Percentiles rank a stretch among this genome's conserved stretches.
These are phyloP conservation scores for Seriola aureovittata DNA, from an alignment of 2,113 vertebrate genomes.

Conservation along the genomic window DNA sequence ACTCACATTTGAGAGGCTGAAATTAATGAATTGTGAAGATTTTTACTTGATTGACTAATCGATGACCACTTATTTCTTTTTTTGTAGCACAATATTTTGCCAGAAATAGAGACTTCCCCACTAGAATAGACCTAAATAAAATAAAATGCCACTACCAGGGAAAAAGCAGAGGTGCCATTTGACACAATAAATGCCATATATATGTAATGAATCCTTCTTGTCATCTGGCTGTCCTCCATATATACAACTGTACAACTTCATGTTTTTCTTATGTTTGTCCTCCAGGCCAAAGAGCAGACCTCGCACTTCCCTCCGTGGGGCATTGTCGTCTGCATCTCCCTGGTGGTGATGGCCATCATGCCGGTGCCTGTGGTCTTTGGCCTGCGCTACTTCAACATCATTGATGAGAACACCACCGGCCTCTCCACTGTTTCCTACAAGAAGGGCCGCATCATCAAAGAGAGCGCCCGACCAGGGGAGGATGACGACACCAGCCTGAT, in stretches of 20 bases:
- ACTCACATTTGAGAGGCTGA: too few species aligned
- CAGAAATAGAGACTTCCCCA: not conserved
- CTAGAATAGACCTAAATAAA: not conserved
- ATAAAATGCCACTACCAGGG: not conserved
- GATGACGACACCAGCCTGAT: constrained; percentile 93
- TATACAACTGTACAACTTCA: not conserved
- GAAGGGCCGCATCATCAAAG: constrained; percentile 94
- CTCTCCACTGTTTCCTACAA: constrained; percentile 92
- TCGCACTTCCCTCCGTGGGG: constrained; percentile 92
- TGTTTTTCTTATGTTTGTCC: not conserved
- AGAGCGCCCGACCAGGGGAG: constrained; percentile 86
- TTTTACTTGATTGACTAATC: too few species aligned
- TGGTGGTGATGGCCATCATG: constrained; percentile 90
- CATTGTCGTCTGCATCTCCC: constrained; percentile 88
- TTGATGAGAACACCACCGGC: constrained; percentile 86
- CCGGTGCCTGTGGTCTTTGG: constrained; percentile 91
- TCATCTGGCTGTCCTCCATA: not conserved
- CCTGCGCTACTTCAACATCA: constrained; percentile 90
- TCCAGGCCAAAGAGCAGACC: constrained; percentile 88
- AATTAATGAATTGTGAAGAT: too few species aligned
- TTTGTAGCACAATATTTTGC: too few species aligned
- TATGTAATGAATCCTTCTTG: not conserved
- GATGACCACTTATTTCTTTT: too few species aligned
- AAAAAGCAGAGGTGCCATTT: not conserved
- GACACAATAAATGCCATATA: too few species aligned